Base-by-base conservation (phyloP, 2,888 invertebrate genomes). In the Punctoribates punctum region DNA sequence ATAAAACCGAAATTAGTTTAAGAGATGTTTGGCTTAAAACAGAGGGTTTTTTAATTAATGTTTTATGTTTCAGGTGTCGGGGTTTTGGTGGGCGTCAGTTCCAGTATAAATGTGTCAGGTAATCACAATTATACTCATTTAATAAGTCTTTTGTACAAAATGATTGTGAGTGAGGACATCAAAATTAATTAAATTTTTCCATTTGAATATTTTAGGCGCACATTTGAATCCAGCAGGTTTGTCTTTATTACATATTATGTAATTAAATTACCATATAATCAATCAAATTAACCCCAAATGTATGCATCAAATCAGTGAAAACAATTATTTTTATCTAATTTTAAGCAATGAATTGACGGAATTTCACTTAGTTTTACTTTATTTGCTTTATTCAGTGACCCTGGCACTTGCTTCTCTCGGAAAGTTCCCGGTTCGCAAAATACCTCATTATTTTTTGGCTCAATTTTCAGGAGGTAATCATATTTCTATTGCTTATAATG, bases 401-500 rank as follows among this genome's bases (percentile, higher is more conserved):
- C 78, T 85, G 42, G 84, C 84, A 76, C 81, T 85, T 81, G 82
- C 84, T 51, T 78, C 83, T n/a, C 81, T 84, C 79, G 83, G 84
- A 27, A 84, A 84, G 77, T 81, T 84, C 73, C 80, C 82, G 3
- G 82, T 82, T 80, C 78, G 72, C 17, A 82, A 84, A 75, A 83
- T 85, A 46, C 79, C 83, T 1, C 80, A 83, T 67, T 88, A 85
- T 81, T 82, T 83, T 78, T 34, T 84, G 1, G 86, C 84, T 0
- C 87, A 87, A 81, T 87, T 85, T 79, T 78, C 85, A 0, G 87
- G 78, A 27, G 78, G 54, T 42, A 42, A 42, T 13, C 34, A 34
- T 34, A 34, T 34, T 6, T 34, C 8, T 34, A 34, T 34, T 34
- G 5, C 4, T 6, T 34, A 34, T 34, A n/a, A n/a, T n/a, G n/a